A percentile compares a stretch with the other conserved stretches of the same genome.
These are phyloP conservation scores for Megalops atlanticus DNA, from an alignment of 2,113 vertebrate species.

Conservation along the genomic window DNA sequence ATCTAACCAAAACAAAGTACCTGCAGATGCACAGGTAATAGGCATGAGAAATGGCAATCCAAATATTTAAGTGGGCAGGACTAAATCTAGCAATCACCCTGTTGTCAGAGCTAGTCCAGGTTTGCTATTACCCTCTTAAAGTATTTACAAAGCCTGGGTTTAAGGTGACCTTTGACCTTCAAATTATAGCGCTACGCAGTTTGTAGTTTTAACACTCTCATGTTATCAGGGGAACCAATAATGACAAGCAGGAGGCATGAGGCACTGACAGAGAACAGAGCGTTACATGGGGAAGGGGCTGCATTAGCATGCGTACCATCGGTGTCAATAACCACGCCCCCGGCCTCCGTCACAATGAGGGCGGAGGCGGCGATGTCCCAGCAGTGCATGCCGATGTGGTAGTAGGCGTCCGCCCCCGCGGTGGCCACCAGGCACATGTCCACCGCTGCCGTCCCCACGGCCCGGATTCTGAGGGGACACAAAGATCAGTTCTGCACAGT, in stretches of 20 bases:
- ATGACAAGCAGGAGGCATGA: too few relatives aligned
- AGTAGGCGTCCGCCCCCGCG: conserved; percentile 83
- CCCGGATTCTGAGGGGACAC: conserved; percentile 70
- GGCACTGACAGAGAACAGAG: neutral
- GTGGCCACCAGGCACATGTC: conserved; percentile 87
- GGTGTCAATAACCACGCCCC: conserved; percentile 78
- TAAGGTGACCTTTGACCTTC: too few relatives aligned
- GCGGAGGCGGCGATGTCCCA: conserved; percentile 87
- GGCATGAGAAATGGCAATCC: too few relatives aligned
- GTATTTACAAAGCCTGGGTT: too few relatives aligned
- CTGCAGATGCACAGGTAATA: neutral
- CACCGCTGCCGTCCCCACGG: conserved; percentile 81
- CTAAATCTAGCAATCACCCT: too few relatives aligned
- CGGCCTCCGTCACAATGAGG: conserved; percentile 81
- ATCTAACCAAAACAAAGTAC: neutral
- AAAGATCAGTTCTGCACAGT: neutral
- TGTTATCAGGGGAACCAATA: too few relatives aligned
- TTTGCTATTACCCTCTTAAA: too few relatives aligned
- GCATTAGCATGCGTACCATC: conserved; percentile 65
- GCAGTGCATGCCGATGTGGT: conserved; percentile 88
- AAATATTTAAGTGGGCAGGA: too few relatives aligned
- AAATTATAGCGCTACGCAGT: too few relatives aligned
- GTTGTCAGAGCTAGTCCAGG: too few relatives aligned
- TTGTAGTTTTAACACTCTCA: too few relatives aligned
- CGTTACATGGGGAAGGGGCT: too few relatives aligned